phyloP scores from a whole-genome alignment of 2,113 vertebrate species.

The Saccopteryx leptura region DNA sequence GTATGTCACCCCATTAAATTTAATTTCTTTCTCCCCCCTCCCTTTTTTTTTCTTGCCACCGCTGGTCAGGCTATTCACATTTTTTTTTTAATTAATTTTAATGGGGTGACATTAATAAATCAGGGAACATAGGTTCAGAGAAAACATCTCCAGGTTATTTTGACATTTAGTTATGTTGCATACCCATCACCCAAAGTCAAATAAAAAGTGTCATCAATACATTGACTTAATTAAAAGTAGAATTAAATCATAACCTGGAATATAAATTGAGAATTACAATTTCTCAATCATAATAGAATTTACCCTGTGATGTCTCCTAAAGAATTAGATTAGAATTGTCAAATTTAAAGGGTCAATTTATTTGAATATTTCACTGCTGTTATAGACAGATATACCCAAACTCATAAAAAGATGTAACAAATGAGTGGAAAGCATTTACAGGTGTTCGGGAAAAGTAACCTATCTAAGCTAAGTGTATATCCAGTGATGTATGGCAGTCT shows the following conservation, averaged over 20 bases:
- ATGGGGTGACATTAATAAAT: no score
- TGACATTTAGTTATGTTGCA: no score
- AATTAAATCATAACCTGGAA: conserved; percentile 7
- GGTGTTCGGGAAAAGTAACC: not conserved
- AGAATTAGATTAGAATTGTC: not conserved
- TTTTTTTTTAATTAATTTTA: no score
- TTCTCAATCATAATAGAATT: not conserved
- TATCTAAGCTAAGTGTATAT: not conserved
- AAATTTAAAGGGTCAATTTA: not conserved
- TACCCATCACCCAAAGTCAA: no score
- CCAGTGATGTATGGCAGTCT: not conserved
- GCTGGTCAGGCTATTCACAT: no score
- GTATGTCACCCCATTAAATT: no score
- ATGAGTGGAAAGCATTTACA: not conserved
- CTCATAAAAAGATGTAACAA: not conserved
- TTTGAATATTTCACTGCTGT: not conserved
- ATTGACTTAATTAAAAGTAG: conserved; percentile 34
- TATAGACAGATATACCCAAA: not conserved
- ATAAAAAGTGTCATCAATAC: not conserved
- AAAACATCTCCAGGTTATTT: no score
- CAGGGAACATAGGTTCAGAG: no score
- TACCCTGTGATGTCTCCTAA: not conserved
- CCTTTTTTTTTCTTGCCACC: no score
- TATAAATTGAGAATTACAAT: not conserved
- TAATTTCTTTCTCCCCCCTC: no score